Base-by-base conservation (phyloP, 2,888 invertebrate species). In the Philonicus albiceps region DNA sequence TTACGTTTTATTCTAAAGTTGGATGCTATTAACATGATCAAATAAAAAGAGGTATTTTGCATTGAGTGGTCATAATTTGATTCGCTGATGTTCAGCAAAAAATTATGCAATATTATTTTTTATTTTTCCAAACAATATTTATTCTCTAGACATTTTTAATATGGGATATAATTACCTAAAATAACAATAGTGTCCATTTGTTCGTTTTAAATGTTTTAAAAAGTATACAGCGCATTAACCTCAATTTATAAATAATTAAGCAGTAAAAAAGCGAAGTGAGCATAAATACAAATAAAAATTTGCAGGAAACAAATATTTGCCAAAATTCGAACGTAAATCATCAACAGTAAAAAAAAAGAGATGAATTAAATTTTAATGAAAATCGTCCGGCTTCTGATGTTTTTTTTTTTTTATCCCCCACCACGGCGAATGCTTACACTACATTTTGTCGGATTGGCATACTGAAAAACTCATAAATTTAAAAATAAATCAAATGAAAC, bases 401-500 rank as follows among this genome's bases (percentile, higher is more conserved):
- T 55, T 55, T 55, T 64, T 64, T 55, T 55, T 55, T 55, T 64
- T 64, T 22, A 64, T 22, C 22, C 11, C 27, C 19, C 0, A 13
- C 16, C 40, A 1, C 64, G 64, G 8, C 13, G 19, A 64, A 27
- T 64, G 64, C 22, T 22, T 64, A 8, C n/a, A n/a, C n/a, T 49
- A 64, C 11, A 64, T 64, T 64, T 7, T 64, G 64, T 11, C 64
- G 64, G 34, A 74, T 34, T 34, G 76, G 37, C 40, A 40, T 76
- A 40, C 22, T 76, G 22, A 76, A 76, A 76, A 74, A 34, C 76
- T 76, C 76, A 16, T 40, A 80, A 49, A 80, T 80, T 53, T 49
- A 37, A 80, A 49, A 53, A 80, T 80, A 80, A 49, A 80, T 80
- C 80, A 80, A 80, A 80, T 80, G 27, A 80, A 80, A 80, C n/a